Percentiles rank a stretch among this genome's conserved stretches.
Evolutionary conservation across 2,797 vertebrate species (phyloP).

Genomic region (Scomberomorus guttatus): DNA sequence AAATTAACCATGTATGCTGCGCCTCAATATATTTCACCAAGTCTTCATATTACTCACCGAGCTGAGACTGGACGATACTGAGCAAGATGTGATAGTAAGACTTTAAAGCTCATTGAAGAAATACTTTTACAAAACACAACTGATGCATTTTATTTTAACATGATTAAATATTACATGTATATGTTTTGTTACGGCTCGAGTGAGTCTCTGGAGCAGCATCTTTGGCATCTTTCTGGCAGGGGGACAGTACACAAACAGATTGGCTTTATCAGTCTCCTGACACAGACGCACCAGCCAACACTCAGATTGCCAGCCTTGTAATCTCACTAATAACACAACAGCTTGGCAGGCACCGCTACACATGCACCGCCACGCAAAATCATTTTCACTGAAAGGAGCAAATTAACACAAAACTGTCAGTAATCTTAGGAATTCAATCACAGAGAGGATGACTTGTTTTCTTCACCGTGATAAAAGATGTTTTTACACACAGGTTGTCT

Average conservation of each 20-base stretch:
- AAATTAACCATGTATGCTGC: constrained; percentile 49
- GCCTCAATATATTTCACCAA: constrained; percentile 34
- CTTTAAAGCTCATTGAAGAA: background rate
- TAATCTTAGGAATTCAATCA: constrained; percentile 3
- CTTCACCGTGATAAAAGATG: background rate
- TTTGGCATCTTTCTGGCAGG: constrained; percentile 57
- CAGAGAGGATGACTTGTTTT: background rate
- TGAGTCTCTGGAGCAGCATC: constrained; percentile 20
- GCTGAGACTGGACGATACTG: background rate
- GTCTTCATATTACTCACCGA: constrained; percentile 25
- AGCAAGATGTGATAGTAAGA: background rate
- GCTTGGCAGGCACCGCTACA: constrained; percentile 49
- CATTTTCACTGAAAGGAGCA: constrained; percentile 48
- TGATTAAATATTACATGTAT: background rate
- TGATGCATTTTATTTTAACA: background rate
- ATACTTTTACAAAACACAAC: background rate
- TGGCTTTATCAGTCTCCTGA: constrained; percentile 61
- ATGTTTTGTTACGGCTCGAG: constrained; percentile 1
- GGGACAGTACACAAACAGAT: constrained; percentile 56
- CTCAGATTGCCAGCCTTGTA: constrained; percentile 59
- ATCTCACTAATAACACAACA: constrained; percentile 69
- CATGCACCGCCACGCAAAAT: constrained; percentile 34
- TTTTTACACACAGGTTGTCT: background rate
- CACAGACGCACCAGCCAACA: constrained; percentile 64
- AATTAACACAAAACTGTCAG: constrained; percentile 25